These are phyloP conservation scores for Vulpes vulpes DNA, from an alignment of 2,113 vertebrate genomes.

Conservation along the genomic window DNA sequence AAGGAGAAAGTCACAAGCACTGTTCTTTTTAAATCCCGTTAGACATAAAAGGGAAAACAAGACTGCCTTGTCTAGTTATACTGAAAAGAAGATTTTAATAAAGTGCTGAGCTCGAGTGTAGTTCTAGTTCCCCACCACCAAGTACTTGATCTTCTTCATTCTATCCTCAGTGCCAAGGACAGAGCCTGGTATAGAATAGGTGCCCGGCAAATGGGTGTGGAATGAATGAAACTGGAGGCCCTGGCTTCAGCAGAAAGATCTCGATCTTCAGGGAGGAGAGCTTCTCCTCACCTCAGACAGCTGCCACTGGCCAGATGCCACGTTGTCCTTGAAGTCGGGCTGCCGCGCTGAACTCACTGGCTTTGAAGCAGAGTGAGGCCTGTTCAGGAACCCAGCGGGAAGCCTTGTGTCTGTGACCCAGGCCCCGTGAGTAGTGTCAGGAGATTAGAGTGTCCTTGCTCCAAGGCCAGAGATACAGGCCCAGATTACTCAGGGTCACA, in stretches of 20 bases:
- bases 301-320: conserved; percentile 65
- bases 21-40: not conserved
- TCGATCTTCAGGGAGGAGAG: conserved; percentile 25
- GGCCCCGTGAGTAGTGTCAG: conserved; percentile 54
- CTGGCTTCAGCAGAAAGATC: conserved; percentile 31
- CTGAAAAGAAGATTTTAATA: not conserved
- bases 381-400: conserved; percentile 71
- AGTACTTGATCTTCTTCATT: not conserved
- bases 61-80: not conserved
- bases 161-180: not conserved
- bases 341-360: conserved; percentile 58
- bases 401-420: conserved; percentile 63
- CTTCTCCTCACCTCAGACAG: conserved; percentile 29
- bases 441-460: conserved; percentile 86
- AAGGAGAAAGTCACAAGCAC: conserved; percentile 36
- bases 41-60: not conserved
- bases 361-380: conserved; percentile 74
- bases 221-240: not conserved
- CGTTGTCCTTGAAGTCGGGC: conserved; percentile 42
- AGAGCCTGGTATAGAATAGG: not conserved
- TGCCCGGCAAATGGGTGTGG: not conserved
- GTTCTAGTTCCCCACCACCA: not conserved
- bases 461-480: conserved; percentile 85
- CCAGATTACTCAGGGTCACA: conserved; percentile 88
- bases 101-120: not conserved